Evolutionary conservation across 2,113 vertebrate species (phyloP).

Genomic region (Leptobrachium ailaonicum): DNA sequence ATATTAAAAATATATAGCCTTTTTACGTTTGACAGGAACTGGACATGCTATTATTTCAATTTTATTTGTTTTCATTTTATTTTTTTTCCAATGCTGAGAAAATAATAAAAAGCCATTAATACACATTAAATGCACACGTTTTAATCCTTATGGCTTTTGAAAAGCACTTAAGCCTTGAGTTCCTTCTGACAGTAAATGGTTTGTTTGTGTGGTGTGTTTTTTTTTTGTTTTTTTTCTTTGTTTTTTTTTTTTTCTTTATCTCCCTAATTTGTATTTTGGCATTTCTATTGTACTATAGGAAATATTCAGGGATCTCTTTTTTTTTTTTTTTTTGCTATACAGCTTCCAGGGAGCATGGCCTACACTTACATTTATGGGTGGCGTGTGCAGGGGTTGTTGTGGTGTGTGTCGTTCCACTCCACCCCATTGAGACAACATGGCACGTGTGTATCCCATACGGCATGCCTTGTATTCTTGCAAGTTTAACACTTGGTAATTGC

Average conservation of each 20-base stretch:
- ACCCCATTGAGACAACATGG: too few species aligned
- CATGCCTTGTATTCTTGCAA: too few species aligned
- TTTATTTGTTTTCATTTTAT: too few species aligned
- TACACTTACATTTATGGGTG: neutral
- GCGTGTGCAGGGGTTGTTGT: too few species aligned
- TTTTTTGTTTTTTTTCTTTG: neutral
- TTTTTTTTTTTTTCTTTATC: neutral
- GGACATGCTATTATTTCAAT: neutral
- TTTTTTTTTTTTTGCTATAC: neutral
- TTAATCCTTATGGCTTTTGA: neutral
- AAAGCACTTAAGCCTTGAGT: neutral
- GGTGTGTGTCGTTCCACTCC: too few species aligned
- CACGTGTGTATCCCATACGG: too few species aligned
- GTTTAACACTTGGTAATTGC: too few species aligned
- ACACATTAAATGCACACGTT: neutral
- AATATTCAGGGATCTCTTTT: neutral
- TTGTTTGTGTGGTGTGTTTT: neutral
- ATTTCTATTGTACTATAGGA: neutral
- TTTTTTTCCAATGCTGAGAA: neutral
- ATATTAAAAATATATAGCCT: neutral
- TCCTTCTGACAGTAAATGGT: neutral
- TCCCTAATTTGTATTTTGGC: conserved; percentile 3
- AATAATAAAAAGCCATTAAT: neutral
- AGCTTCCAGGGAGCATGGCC: neutral
- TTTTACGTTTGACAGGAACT: neutral